These are phyloP conservation scores for Urocitellus parryii DNA, from an alignment of 2,113 vertebrate species.

Conservation along the genomic window DNA sequence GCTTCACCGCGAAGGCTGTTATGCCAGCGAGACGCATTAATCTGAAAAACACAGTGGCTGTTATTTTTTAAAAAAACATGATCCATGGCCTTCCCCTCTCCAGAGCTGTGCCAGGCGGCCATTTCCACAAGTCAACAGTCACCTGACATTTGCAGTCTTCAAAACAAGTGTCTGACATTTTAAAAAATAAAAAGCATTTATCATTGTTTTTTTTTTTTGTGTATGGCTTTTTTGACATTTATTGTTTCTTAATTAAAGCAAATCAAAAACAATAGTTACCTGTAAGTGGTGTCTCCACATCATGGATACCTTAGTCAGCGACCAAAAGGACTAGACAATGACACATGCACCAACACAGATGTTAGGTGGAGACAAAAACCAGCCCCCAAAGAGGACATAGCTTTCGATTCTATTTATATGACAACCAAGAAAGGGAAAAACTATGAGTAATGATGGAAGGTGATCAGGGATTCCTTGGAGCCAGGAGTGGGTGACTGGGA, in stretches of 20 bases:
- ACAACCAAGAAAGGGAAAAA: neutral
- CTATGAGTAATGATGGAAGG: neutral
- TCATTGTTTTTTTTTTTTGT: neutral
- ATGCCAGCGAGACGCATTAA: slow-evolving; percentile 56
- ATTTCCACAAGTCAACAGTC: neutral
- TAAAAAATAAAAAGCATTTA: neutral
- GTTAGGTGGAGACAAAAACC: neutral
- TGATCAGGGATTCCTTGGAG: neutral
- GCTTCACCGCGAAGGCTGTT: slow-evolving; percentile 29
- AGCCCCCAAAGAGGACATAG: neutral
- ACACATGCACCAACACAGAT: neutral
- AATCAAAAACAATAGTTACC: neutral
- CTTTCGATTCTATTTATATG: neutral
- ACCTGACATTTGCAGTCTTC: neutral
- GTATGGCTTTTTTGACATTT: no score
- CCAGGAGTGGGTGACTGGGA: neutral
- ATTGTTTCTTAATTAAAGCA: neutral
- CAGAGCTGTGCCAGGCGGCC: neutral
- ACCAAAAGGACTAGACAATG: neutral
- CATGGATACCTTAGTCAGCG: neutral
- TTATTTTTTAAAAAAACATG: slow-evolving; percentile 37
- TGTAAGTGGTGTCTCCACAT: neutral
- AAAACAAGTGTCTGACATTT: neutral
- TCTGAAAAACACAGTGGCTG: slow-evolving; percentile 61
- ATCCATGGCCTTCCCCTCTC: neutral